Conservation (phyloP, 2,797 vertebrate species). For the Gobionotothen gibberifrons region DNA sequence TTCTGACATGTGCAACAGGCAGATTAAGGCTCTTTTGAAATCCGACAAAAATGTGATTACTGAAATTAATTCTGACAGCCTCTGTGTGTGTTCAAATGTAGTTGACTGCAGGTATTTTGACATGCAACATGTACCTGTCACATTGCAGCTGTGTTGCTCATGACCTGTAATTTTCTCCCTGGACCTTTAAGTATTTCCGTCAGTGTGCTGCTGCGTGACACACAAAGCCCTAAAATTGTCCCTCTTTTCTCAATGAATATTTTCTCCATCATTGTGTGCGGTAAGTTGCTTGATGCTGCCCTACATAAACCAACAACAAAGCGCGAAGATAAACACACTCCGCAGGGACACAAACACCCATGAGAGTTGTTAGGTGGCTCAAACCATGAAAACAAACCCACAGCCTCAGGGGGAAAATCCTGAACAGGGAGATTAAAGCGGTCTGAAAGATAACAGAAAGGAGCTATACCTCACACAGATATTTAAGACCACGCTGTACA, state of each 20-base stretch:
- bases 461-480: background rate
- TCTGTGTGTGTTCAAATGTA: conserved; percentile 26
- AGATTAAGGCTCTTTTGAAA: conserved; percentile 14
- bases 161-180: conserved; percentile 24
- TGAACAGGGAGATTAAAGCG: conserved; percentile 24
- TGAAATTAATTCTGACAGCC: conserved; percentile 11
- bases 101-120: conserved; percentile 26
- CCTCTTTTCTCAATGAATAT: background rate
- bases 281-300: conserved; percentile 22
- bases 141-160: conserved; percentile 1
- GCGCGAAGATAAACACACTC: conserved; percentile 23
- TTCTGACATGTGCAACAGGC: conserved; percentile 20
- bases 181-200: background rate
- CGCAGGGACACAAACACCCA: conserved; percentile 5
- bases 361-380: conserved; percentile 12
- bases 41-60: conserved; percentile 2
- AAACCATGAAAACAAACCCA: conserved; percentile 40
- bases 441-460: background rate
- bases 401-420: background rate
- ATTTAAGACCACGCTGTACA: background rate
- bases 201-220: background rate
- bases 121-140: conserved; percentile 15
- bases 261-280: background rate
- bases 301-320: conserved; percentile 40
- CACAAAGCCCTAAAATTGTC: background rate